Percentiles rank a stretch among this genome's conserved stretches.
Conservation (phyloP, 64 coral and sea anemone species). For the Catalaphyllia jardinei region DNA sequence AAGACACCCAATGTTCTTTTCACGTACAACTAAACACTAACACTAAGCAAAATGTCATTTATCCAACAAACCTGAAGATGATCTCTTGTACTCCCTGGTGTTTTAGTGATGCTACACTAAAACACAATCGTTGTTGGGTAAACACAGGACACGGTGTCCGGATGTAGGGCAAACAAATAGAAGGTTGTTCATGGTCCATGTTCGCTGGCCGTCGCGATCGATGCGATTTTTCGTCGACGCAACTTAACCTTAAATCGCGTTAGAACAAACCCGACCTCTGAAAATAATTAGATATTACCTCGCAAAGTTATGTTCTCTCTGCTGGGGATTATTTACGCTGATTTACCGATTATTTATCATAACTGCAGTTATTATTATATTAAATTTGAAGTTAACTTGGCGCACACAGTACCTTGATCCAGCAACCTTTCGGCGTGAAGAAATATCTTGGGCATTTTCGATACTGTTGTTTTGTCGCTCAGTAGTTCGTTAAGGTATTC, state of each 20-base stretch:
- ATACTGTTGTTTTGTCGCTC: conserved; percentile 89
- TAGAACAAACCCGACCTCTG: conserved; percentile 32
- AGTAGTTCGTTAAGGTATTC: conserved; percentile 93
- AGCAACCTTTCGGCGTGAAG: conserved; percentile 84
- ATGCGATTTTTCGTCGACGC: neutral
- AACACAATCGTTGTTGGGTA: conserved; percentile 40
- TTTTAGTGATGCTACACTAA: conserved; percentile 47
- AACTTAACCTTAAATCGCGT: conserved; percentile 26
- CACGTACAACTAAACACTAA: neutral
- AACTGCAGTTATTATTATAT: conserved; percentile 83
- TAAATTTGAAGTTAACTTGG: conserved; percentile 59
- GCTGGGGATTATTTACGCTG: conserved; percentile 71
- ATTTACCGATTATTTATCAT: conserved; percentile 80
- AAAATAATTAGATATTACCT: conserved; percentile 80
- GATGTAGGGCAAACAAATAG: conserved; percentile 48
- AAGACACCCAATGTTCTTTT: conserved; percentile 28
- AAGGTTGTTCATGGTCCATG: conserved; percentile 24
- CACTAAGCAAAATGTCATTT: conserved; percentile 37
- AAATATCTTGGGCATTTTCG: conserved; percentile 97
- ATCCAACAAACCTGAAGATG: conserved; percentile 40
- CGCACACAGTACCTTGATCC: conserved; percentile 77
- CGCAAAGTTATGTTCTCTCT: conserved; percentile 51
- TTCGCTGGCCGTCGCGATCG: conserved; percentile 5
- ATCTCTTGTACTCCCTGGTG: conserved; percentile 48
- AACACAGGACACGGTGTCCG: conserved; percentile 34